phyloP scores from a whole-genome alignment of 2,797 vertebrate species.

The Pogoniulus pusillus region DNA sequence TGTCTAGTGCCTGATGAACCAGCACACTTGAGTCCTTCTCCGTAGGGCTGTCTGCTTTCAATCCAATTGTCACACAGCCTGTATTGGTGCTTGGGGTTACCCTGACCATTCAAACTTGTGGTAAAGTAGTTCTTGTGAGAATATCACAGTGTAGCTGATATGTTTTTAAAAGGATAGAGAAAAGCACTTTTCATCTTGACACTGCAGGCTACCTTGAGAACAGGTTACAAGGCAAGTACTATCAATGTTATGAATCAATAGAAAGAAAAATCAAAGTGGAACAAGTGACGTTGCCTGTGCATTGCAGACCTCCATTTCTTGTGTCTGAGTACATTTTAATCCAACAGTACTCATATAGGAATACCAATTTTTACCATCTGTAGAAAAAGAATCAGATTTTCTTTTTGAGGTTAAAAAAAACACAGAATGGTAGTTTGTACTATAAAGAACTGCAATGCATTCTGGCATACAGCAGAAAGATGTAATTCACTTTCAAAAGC shows the following conservation, averaged over 20 bases:
- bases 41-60: no score
- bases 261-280: neutral
- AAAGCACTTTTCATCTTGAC: conserved; percentile 20
- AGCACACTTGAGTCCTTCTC: no score
- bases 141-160: neutral
- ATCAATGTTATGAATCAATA: conserved; percentile 17
- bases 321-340: neutral
- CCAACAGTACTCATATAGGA: neutral
- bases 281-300: neutral
- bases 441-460: neutral
- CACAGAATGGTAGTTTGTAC: neutral
- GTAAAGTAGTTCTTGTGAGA: neutral
- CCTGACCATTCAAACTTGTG: neutral
- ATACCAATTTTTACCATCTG: neutral
- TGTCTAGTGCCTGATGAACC: no score
- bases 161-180: neutral
- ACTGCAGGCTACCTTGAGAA: neutral
- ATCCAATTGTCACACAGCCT: no score
- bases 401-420: neutral
- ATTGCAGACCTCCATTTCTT: neutral
- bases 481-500: neutral
- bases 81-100: no score
- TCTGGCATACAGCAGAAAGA: neutral
- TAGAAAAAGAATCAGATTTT: neutral
- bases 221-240: conserved; percentile 7